Conservation (phyloP, 2,797 vertebrate genomes). For the Sebastes steindachneri region DNA sequence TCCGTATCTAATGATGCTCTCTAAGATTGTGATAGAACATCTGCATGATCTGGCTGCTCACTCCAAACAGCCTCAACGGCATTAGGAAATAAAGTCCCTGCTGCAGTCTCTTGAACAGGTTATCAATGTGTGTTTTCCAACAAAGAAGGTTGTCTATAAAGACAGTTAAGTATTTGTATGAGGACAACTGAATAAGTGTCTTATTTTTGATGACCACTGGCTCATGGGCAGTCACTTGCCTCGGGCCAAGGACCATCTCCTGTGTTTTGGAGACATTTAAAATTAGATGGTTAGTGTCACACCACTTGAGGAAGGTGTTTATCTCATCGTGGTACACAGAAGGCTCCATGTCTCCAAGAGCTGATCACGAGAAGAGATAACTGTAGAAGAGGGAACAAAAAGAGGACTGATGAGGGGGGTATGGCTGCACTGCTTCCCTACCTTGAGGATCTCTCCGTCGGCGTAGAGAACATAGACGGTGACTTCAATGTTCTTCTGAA, state of each 20-base stretch:
- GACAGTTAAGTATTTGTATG: neutral
- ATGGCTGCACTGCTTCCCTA: constrained; percentile 33
- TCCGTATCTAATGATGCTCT: neutral
- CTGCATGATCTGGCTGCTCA: neutral
- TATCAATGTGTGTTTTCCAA: neutral
- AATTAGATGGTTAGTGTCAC: neutral
- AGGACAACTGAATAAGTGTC: neutral
- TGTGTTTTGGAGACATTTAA: neutral
- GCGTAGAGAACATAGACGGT: constrained; percentile 96
- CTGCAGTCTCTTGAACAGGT: neutral
- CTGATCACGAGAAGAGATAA: neutral
- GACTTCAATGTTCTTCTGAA: constrained; percentile 98
- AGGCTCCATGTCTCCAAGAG: neutral
- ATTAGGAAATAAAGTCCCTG: neutral
- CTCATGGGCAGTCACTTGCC: neutral
- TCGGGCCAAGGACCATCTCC: neutral
- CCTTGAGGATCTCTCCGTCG: constrained; percentile 95
- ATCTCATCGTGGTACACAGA: no score
- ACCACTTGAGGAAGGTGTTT: no score
- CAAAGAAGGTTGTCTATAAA: neutral
- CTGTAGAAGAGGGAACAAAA: neutral
- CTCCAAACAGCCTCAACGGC: neutral
- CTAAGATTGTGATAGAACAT: neutral
- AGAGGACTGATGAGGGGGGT: neutral
- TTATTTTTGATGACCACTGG: neutral